A percentile compares a stretch with the other conserved stretches of the same genome.
Conservation (phyloP, 2,888 invertebrate species). For the Branchipolynoe longqiensis region DNA sequence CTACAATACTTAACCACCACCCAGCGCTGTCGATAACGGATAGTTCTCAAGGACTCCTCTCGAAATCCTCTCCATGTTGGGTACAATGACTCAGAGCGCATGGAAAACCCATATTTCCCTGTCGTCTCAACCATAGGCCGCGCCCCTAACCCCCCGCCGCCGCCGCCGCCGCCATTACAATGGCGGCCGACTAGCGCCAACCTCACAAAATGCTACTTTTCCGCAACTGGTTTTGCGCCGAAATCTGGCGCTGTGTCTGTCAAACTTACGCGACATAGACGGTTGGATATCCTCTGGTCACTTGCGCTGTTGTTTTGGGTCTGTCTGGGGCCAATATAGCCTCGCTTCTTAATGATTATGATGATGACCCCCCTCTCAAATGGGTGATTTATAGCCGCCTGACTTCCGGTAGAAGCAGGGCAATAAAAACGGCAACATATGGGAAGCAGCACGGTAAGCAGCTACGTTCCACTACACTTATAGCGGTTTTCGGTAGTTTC, state of each 20-base stretch:
- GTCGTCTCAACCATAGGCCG: not conserved
- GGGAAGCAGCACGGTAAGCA: slow-evolving; percentile 49
- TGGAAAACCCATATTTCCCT: slow-evolving; percentile 9
- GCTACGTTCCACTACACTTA: slow-evolving; percentile 26
- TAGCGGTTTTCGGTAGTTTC: slow-evolving; percentile 12
- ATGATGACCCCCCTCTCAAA: slow-evolving; percentile 57
- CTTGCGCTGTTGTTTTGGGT: not conserved
- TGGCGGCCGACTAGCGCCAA: not conserved
- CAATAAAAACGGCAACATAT: slow-evolving; percentile 46
- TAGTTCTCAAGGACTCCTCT: too few relatives aligned
- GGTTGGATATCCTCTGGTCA: slow-evolving; percentile 5
- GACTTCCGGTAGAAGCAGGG: slow-evolving; percentile 55
- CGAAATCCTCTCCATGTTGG: not conserved
- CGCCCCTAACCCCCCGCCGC: not conserved
- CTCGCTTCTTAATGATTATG: slow-evolving; percentile 53
- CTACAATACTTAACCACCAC: not conserved
- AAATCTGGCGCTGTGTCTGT: slow-evolving; percentile 1
- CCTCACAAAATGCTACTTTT: slow-evolving; percentile 40
- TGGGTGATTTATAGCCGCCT: slow-evolving; percentile 55
- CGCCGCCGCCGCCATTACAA: slow-evolving; percentile 23
- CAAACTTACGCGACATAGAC: not conserved
- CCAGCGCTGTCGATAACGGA: not conserved
- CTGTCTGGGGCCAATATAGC: slow-evolving; percentile 26
- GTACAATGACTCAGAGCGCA: slow-evolving; percentile 6
- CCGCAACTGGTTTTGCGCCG: slow-evolving; percentile 5